Base-by-base conservation (phyloP, 2,888 invertebrate genomes). In the Strigamia maritima region DNA sequence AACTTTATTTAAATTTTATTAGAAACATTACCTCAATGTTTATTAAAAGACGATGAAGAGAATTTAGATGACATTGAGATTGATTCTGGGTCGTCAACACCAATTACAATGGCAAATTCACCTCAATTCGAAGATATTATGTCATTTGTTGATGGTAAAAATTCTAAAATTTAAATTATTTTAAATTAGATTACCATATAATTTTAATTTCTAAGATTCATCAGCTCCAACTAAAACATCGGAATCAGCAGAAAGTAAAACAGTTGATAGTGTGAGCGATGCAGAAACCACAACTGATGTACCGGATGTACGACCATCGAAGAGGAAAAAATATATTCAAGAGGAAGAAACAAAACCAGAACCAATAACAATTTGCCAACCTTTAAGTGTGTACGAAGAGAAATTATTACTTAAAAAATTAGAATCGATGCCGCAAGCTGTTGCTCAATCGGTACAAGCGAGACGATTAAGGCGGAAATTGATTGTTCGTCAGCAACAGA, bases 381-480 rank as follows among this genome's bases (percentile, higher is more conserved):
- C 85, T 54, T 87, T 89, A 86, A 87, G 86, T 79, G 82, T 86
- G 60, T 88, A 88, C 81, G 88, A 89, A 82, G 89, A 89, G 83
- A 83, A 85, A 31, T 86, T 86, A 81, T 82, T 89, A 38, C 82
- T 89, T 10, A 82, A 84, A 38, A 80, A 81, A 24, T 79, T 85
- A 38, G 81, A 83, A 60, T 80, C 82, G 28, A 80, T 81, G 8
- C 84, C 85, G 79, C 84, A 83, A 81, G 79, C 85, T 2, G 81
- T 83, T 31, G 82, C 82, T 12, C 83, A 87, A 2, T 82, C 84
- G 2, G 83, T 84, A 6, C 83, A 84, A 40, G 84, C 88, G 8
- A 83, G 83, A 77, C 87, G 90, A 49, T 84, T 90, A 0, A 88
- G 89, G 82, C 85, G 90, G 60, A 91, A 91, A 84, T 84, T 91